These are phyloP conservation scores for Tetanocera ferruginea DNA, from an alignment of 2,888 invertebrate genomes.

Conservation along the genomic window DNA sequence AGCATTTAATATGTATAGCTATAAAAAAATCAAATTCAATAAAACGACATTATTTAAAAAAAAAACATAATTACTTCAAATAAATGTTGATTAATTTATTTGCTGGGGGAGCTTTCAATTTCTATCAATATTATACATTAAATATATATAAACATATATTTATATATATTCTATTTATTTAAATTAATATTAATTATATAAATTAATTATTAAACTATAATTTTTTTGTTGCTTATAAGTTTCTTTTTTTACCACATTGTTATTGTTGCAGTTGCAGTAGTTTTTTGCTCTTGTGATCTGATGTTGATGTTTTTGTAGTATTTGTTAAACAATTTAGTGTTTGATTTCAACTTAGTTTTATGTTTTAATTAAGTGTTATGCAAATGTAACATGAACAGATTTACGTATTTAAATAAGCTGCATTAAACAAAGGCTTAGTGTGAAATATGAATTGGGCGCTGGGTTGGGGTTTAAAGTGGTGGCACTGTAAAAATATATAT, in stretches of 20 bases:
- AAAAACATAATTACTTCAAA: slow-evolving; percentile 8
- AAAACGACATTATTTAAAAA: background rate
- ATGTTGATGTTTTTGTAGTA: background rate
- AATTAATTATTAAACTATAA: slow-evolving; percentile 24
- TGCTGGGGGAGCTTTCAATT: slow-evolving; percentile 31
- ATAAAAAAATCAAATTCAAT: background rate
- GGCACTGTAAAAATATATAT: no score
- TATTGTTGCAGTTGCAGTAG: background rate
- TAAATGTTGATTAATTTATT: slow-evolving; percentile 36
- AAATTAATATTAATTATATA: slow-evolving; percentile 31
- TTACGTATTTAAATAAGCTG: background rate
- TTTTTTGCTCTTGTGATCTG: background rate
- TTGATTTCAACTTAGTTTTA: background rate
- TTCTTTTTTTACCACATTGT: background rate
- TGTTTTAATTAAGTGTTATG: background rate
- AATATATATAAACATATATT: slow-evolving; percentile 27
- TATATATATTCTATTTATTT: slow-evolving; percentile 12
- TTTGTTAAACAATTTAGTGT: background rate
- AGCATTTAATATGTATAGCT: no score
- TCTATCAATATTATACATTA: slow-evolving; percentile 37
- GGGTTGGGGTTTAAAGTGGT: background rate
- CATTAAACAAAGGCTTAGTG: background rate
- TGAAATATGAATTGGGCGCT: background rate
- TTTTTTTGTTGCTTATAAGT: slow-evolving; percentile 20
- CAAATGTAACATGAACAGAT: background rate